Evolutionary conservation across 37 sponge, comb jelly and placozoan genomes (phyloP).

Genomic region (Bolinopsis microptera): DNA sequence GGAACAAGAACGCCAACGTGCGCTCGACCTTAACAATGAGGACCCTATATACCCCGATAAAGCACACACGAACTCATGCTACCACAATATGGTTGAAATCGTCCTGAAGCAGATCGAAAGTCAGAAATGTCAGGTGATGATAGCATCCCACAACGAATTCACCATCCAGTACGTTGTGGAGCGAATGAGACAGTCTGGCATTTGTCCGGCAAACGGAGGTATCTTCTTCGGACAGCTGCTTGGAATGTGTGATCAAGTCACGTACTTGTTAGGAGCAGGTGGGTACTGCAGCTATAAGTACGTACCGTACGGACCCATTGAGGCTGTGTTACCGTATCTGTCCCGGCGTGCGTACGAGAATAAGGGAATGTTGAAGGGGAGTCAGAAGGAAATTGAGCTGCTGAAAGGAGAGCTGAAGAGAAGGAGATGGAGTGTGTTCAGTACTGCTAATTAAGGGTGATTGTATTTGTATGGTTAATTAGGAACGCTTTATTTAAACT

Average conservation of each 20-base stretch:
- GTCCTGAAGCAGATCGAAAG: conserved; percentile 68
- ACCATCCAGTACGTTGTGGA: conserved; percentile 71
- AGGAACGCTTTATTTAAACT: too few relatives aligned
- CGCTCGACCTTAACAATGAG: conserved; percentile 63
- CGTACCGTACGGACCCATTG: conserved; percentile 83
- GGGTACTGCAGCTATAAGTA: conserved; percentile 82
- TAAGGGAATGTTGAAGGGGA: conserved; percentile 71
- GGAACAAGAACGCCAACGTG: conserved; percentile 75
- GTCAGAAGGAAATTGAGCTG: conserved; percentile 69
- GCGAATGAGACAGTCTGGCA: conserved; percentile 66
- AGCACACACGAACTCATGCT: conserved; percentile 77
- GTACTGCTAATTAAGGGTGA: too few relatives aligned
- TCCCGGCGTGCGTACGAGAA: conserved; percentile 83
- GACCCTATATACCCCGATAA: conserved; percentile 82
- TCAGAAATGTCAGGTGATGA: conserved; percentile 70
- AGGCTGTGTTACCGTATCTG: conserved; percentile 82
- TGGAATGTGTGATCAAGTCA: conserved; percentile 86
- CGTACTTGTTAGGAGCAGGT: conserved; percentile 71
- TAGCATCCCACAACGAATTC: conserved; percentile 87
- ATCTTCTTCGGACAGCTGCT: conserved; percentile 82
- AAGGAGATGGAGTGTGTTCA: conserved; percentile 58
- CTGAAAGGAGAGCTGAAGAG: conserved; percentile 72
- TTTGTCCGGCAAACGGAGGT: conserved; percentile 37
- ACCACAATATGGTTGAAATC: conserved; percentile 70
- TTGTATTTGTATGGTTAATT: too few relatives aligned